Conservation (phyloP, 37 sponge, comb jelly and placozoan genomes). For the Hexactinellida sp. region DNA sequence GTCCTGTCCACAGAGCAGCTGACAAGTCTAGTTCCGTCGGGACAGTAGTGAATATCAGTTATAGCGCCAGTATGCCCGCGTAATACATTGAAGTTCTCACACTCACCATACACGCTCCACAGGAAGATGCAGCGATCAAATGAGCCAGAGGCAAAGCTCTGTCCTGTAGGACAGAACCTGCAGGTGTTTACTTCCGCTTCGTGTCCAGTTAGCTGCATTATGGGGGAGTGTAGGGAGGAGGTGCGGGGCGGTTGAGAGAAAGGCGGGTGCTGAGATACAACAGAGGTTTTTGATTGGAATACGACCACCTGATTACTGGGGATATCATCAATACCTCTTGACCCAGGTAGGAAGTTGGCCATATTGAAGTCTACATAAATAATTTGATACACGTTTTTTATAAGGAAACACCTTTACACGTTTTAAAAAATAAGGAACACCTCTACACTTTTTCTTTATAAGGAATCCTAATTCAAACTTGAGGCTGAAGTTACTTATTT, state of each 20-base stretch:
- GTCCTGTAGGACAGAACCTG: conserved; percentile 79
- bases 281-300: not conserved
- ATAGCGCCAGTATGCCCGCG: conserved; percentile 72
- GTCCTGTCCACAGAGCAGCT: conserved; percentile 69
- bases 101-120: conserved; percentile 99
- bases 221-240: conserved; percentile 81
- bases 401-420: too few species aligned
- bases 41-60: conserved; percentile 64
- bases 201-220: conserved; percentile 93
- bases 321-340: not conserved
- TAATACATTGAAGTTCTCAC: conserved; percentile 88
- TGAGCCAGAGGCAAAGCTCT: conserved; percentile 74
- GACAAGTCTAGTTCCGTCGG: conserved; percentile 60
- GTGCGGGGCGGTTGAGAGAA: conserved; percentile 46
- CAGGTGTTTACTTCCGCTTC: conserved; percentile 31
- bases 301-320: not conserved
- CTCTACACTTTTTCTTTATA: too few species aligned
- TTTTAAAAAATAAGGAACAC: too few species aligned
- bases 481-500: too few species aligned
- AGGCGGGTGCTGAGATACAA: not conserved
- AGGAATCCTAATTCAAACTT: too few species aligned
- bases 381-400: too few species aligned
- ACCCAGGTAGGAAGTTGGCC: not conserved
- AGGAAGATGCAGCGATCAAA: conserved; percentile 48
- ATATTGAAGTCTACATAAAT: too few species aligned